These are phyloP conservation scores for Ceratoteleas bidentatus DNA, from an alignment of 1,140 invertebrate genomes.

Conservation along the genomic window DNA sequence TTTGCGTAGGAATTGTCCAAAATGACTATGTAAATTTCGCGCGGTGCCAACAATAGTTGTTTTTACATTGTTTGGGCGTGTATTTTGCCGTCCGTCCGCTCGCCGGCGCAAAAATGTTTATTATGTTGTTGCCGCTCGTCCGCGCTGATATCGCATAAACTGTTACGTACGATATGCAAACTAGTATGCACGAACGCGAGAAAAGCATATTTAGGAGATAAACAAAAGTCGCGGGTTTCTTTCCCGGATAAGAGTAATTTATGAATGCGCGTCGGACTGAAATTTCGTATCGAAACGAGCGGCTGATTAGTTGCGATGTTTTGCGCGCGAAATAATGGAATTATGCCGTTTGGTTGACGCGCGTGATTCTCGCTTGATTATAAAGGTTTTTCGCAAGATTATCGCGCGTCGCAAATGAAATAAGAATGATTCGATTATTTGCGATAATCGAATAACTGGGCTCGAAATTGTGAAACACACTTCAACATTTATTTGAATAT, in stretches of 20 bases:
- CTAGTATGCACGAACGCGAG: conserved; percentile 35
- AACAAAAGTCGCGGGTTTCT: conserved; percentile 50
- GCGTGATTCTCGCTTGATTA: conserved; percentile 26
- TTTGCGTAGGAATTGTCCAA: conserved; percentile 45
- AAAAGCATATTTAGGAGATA: conserved; percentile 56
- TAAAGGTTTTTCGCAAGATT: conserved; percentile 6
- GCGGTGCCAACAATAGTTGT: conserved; percentile 39
- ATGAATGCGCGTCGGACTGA: conserved; percentile 8
- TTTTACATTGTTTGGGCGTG: conserved; percentile 30
- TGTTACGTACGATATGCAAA: conserved; percentile 55
- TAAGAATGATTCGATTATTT: no score
- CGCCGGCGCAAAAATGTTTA: conserved; percentile 52
- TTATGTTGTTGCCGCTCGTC: conserved; percentile 39
- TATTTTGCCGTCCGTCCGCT: conserved; percentile 5
- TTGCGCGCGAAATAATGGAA: conserved; percentile 16
- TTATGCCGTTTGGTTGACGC: conserved; percentile 25
- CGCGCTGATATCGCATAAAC: conserved; percentile 49
- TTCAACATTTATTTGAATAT: no score
- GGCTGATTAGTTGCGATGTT: conserved; percentile 36
- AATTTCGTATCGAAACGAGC: conserved; percentile 33
- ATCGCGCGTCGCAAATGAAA: no score
- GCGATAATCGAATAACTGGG: no score
- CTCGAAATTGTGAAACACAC: no score
- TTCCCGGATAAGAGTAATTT: conserved; percentile 46
- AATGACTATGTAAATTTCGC: conserved; percentile 55